phyloP scores from a whole-genome alignment of 1,140 invertebrate species.

The Drosophila hydei region DNA sequence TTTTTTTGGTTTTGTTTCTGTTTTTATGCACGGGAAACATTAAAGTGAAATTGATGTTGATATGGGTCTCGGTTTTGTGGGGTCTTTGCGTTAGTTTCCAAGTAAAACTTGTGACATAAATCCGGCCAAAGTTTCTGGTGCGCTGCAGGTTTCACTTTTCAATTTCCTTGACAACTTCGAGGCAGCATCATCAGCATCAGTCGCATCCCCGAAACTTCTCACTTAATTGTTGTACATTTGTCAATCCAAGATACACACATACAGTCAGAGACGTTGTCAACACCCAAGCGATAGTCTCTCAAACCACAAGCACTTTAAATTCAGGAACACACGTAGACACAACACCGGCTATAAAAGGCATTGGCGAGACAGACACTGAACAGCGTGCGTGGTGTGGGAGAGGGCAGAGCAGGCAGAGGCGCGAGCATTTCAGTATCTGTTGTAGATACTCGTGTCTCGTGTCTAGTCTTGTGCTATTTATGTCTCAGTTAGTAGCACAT shows the following conservation, averaged over 20 bases:
- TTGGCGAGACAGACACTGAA: constrained; percentile 1
- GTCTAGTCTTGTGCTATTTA: constrained; percentile 73
- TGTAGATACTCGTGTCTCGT: constrained; percentile 31
- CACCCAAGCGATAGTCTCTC: constrained; percentile 8
- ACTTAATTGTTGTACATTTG: constrained; percentile 76
- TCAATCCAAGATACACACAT: constrained; percentile 55
- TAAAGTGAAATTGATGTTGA: constrained; percentile 78
- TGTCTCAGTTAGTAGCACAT: constrained; percentile 79
- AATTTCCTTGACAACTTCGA: constrained; percentile 58
- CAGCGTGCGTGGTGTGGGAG: neutral
- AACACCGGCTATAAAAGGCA: constrained; percentile 27
- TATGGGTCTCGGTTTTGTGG: constrained; percentile 21
- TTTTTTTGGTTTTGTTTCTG: neutral
- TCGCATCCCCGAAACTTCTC: constrained; percentile 55
- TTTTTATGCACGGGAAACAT: constrained; percentile 65
- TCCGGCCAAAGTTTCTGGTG: constrained; percentile 27
- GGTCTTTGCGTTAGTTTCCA: constrained; percentile 39
- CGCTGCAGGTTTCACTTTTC: constrained; percentile 54
- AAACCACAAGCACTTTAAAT: constrained; percentile 58
- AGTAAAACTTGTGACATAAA: constrained; percentile 51
- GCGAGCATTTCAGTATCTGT: constrained; percentile 23
- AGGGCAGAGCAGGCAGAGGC: neutral
- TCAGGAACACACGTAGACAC: constrained; percentile 35
- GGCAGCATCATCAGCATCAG: constrained; percentile 34
- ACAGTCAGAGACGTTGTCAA: constrained; percentile 14